Conservation (phyloP, 2,888 invertebrate species). For the Lysandra bellargus region DNA sequence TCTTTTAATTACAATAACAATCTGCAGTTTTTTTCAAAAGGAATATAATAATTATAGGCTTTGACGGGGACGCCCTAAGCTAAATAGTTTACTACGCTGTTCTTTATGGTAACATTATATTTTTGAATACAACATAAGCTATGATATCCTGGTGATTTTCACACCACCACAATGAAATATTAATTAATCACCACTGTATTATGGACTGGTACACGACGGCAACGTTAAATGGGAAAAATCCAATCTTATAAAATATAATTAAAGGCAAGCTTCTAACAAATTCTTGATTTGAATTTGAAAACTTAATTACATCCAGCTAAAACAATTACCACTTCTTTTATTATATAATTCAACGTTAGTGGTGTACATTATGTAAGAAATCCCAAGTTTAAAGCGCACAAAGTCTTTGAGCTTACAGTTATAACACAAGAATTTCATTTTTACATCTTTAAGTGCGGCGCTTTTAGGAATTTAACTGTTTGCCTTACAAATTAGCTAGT, state of each 20-base stretch:
- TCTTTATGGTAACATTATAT: too few relatives aligned
- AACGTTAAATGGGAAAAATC: neutral
- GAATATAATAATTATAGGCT: too few relatives aligned
- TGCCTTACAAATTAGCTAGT: neutral
- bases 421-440: conserved; percentile 1
- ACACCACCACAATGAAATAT: too few relatives aligned
- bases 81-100: too few relatives aligned
- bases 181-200: too few relatives aligned
- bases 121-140: too few relatives aligned
- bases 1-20: too few relatives aligned
- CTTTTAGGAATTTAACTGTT: neutral
- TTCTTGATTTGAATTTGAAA: neutral
- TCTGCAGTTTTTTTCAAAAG: too few relatives aligned
- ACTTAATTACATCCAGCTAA: neutral
- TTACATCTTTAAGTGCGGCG: neutral
- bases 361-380: neutral
- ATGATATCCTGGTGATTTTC: too few relatives aligned
- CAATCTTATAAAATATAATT: neutral
- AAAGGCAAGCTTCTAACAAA: neutral
- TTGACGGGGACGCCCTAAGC: too few relatives aligned
- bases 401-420: neutral
- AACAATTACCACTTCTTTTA: neutral
- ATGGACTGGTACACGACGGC: too few relatives aligned
- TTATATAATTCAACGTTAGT: neutral
- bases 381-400: neutral